A percentile compares a stretch with the other conserved stretches of the same genome.
phyloP scores from a whole-genome alignment of 2,888 invertebrate genomes.

The Lissocephala sabroskyi region DNA sequence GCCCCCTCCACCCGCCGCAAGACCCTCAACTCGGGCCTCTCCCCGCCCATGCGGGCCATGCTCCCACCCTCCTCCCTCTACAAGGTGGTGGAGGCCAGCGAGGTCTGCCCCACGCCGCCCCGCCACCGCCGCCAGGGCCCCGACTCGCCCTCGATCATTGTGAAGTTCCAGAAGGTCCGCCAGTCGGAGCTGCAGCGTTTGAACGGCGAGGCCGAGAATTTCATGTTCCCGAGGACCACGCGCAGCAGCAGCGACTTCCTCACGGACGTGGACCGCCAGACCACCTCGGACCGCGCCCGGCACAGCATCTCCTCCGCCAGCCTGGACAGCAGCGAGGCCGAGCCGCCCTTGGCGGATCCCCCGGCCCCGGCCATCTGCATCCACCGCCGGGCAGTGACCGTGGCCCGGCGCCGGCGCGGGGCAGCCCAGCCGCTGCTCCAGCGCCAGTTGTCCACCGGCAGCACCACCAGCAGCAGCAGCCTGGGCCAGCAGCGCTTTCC shows the following conservation, averaged over 20 bases:
- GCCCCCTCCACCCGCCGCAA: constrained; percentile 42
- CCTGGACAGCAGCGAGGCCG: constrained; percentile 49
- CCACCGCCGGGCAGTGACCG: constrained; percentile 36
- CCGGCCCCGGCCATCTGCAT: background rate
- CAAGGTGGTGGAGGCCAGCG: constrained; percentile 66
- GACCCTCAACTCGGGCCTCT: constrained; percentile 39
- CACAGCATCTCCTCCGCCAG: constrained; percentile 56
- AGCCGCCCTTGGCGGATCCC: constrained; percentile 5
- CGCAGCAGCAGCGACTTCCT: constrained; percentile 66
- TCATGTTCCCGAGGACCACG: constrained; percentile 84
- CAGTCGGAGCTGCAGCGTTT: constrained; percentile 82
- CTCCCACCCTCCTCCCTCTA: constrained; percentile 68
- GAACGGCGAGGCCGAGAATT: constrained; percentile 90
- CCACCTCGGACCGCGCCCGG: constrained; percentile 70
- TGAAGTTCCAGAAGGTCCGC: constrained; percentile 83
- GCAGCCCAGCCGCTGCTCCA: constrained; percentile 8
- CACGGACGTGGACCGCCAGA: constrained; percentile 74
- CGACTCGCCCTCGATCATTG: constrained; percentile 75
- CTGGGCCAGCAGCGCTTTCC: constrained; percentile 66
- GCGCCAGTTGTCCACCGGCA: constrained; percentile 38
- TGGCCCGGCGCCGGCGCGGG: constrained; percentile 44
- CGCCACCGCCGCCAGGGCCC: constrained; percentile 23
- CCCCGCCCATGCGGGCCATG: constrained; percentile 69
- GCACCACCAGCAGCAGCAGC: constrained; percentile 32
- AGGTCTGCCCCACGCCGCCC: constrained; percentile 41